Conservation (phyloP, 2,797 vertebrate species). For the Alcedo atthis region DNA sequence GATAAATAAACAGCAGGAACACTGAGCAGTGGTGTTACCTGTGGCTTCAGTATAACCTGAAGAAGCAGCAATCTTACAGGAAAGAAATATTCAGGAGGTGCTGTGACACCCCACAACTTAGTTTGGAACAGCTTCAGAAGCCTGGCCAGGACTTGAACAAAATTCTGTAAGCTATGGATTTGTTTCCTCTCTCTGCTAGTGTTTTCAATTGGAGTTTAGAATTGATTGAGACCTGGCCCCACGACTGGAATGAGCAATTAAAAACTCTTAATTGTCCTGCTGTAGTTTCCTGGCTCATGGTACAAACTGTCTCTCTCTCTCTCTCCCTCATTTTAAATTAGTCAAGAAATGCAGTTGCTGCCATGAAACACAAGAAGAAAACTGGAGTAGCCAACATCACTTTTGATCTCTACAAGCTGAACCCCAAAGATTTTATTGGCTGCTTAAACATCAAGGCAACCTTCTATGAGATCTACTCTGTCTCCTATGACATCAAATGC, state of each 20-base stretch:
- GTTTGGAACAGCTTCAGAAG: background rate
- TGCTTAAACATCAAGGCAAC: conserved; percentile 84
- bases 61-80: background rate
- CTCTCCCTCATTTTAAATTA: conserved; percentile 1
- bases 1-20: background rate
- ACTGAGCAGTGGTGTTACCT: background rate
- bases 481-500: conserved; percentile 85
- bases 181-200: background rate
- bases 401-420: conserved; percentile 86
- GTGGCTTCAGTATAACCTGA: background rate
- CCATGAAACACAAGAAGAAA: conserved; percentile 73
- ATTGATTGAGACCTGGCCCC: background rate
- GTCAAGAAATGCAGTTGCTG: conserved; percentile 50
- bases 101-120: background rate
- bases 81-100: background rate
- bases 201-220: background rate
- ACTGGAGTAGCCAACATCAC: conserved; percentile 85
- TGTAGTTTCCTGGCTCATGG: background rate
- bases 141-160: background rate
- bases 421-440: conserved; percentile 87
- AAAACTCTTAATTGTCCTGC: background rate
- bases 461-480: conserved; percentile 83
- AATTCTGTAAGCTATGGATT: background rate
- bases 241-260: background rate
- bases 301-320: background rate